Evolutionary conservation across 1,140 invertebrate species (phyloP).

Genomic region (Neelides sp.): DNA sequence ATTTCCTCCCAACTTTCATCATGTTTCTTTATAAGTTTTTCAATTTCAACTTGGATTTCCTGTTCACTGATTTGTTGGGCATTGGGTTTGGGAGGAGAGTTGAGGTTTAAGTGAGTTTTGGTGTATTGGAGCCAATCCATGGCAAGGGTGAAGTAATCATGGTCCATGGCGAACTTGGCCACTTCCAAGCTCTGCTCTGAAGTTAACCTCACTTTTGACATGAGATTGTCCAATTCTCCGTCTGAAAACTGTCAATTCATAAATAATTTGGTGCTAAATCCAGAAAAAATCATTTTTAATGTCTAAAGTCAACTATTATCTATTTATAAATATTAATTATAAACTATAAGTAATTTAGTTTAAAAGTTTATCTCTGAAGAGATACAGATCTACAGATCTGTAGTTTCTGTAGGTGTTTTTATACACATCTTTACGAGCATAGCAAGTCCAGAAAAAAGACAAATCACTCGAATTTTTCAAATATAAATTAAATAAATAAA

Average conservation of each 20-base stretch:
- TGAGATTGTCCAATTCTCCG: slow-evolving; percentile 7
- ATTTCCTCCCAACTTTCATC: slow-evolving; percentile 4
- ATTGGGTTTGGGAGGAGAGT: not conserved
- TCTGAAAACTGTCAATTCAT: slow-evolving; percentile 8
- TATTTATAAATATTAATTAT: no score
- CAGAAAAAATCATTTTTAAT: no score
- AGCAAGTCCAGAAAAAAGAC: no score
- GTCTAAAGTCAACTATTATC: no score
- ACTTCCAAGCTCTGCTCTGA: slow-evolving; percentile 7
- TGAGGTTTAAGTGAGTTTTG: not conserved
- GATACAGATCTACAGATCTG: no score
- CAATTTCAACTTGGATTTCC: not conserved
- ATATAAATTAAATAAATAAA: not conserved
- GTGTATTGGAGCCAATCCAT: slow-evolving; percentile 17
- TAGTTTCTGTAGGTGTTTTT: no score
- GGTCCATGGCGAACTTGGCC: slow-evolving; percentile 8
- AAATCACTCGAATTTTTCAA: no score
- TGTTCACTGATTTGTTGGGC: not conserved
- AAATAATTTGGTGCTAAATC: not conserved
- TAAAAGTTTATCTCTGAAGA: no score
- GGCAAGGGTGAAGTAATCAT: slow-evolving; percentile 17
- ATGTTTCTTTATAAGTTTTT: not conserved
- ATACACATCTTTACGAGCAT: no score
- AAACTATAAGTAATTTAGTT: no score
- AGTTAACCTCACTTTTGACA: slow-evolving; percentile 4